Evolutionary conservation across 2,888 invertebrate species (phyloP).

Genomic region (Siphlonurus alternatus): DNA sequence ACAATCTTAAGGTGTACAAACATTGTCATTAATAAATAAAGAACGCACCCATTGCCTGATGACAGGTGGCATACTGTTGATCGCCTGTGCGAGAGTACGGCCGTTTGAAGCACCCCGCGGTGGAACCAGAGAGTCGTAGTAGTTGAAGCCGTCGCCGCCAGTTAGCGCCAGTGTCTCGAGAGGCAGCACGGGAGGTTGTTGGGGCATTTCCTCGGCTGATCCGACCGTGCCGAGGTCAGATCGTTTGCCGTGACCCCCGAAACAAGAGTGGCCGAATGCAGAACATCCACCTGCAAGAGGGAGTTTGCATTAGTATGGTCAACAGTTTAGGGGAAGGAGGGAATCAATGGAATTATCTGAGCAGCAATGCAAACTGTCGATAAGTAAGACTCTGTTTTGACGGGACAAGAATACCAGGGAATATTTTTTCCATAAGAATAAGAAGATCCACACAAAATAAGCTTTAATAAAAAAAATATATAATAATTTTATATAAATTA

Average conservation of each 20-base stretch:
- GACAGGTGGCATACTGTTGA: slow-evolving; percentile 22
- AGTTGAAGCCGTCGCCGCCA: slow-evolving; percentile 15
- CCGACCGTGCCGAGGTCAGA: slow-evolving; percentile 3
- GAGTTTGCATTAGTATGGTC: too few relatives aligned
- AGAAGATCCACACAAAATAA: too few relatives aligned
- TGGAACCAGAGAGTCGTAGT: slow-evolving; percentile 16
- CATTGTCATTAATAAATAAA: too few relatives aligned
- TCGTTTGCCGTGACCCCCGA: slow-evolving; percentile 56
- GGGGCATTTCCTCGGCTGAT: slow-evolving; percentile 6
- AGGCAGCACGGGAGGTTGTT: slow-evolving; percentile 1
- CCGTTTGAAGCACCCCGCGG: background rate
- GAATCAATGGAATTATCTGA: too few relatives aligned
- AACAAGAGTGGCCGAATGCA: slow-evolving; percentile 56
- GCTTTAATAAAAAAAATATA: too few relatives aligned
- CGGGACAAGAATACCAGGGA: too few relatives aligned
- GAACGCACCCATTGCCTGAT: slow-evolving; percentile 31
- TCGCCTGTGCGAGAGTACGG: slow-evolving; percentile 11
- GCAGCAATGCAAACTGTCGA: too few relatives aligned
- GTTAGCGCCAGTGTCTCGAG: slow-evolving; percentile 18
- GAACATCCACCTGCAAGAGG: slow-evolving; percentile 46
- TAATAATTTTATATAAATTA: too few relatives aligned
- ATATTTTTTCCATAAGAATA: too few relatives aligned
- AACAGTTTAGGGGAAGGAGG: too few relatives aligned
- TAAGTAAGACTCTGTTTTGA: too few relatives aligned
- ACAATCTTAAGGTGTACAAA: too few relatives aligned